Percentiles rank a stretch among this genome's conserved stretches.
These are phyloP conservation scores for Batillaria attramentaria DNA, from an alignment of 1,140 invertebrate species.

Conservation along the genomic window DNA sequence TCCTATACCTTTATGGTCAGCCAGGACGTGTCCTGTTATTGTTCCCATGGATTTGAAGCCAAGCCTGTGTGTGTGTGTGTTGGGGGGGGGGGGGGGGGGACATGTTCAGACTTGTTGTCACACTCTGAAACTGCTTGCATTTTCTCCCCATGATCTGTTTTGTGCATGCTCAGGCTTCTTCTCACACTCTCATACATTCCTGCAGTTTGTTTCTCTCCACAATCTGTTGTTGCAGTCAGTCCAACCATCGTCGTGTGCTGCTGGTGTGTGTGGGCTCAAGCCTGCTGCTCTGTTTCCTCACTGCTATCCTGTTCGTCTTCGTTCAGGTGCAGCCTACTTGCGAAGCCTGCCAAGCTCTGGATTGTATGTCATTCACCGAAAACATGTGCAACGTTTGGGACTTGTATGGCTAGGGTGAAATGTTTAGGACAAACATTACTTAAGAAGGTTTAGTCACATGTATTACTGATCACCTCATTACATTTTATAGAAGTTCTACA, in stretches of 20 bases:
- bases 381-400: constrained; percentile 47
- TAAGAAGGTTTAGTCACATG: too few species aligned
- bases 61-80: neutral
- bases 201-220: neutral
- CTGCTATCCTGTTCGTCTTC: constrained; percentile 12
- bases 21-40: neutral
- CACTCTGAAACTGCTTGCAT: neutral
- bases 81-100: neutral
- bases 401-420: neutral
- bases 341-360: constrained; percentile 44
- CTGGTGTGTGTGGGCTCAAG: neutral
- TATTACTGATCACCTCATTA: too few species aligned
- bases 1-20: too few species aligned
- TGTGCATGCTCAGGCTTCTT: neutral
- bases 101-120: neutral
- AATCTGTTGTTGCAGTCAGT: neutral
- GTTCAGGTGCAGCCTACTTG: constrained; percentile 36
- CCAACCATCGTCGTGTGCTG: neutral
- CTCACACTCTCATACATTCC: neutral
- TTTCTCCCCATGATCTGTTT: neutral
- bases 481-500: too few species aligned
- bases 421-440: too few species aligned
- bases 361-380: constrained; percentile 56
- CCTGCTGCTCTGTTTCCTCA: neutral
- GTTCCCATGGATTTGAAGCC: neutral